Base-by-base conservation (phyloP, 2,888 invertebrate genomes). In the Calliscelio sp. region DNA sequence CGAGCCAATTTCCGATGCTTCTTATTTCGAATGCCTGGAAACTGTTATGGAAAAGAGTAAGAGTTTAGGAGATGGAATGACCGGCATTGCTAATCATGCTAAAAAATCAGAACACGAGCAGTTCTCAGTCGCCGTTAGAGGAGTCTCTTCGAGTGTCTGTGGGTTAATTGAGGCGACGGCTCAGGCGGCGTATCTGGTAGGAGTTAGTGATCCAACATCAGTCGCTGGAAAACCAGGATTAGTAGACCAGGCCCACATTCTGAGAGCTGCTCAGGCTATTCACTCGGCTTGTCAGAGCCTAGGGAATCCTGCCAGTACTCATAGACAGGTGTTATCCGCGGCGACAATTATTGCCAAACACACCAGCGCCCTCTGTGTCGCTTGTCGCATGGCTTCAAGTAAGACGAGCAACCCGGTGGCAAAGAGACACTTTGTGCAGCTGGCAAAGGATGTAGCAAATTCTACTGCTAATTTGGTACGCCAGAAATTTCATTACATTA, bases 391-490 rank as follows among this genome's bases (percentile, higher is more conserved):
- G 68, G 99, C 99, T 0, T 98, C 98, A 32, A 97, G 97, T 85
- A 97, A 97, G 91, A 98, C 98, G 0, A 95, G 95, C 78, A 98
- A 98, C 93, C 97, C 98, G 0, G 97, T 97, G 3, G 98, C 98
- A 74, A 99, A 99, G 94, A 94, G 98, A 35, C 99, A 99, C 93
- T 99, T 99, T 93, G 99, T 99, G 71, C 98, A 99, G 92, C 97
- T 98, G 86, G 99, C 99, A 71, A 98, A 99, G 93, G 98, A 99
- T 90, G 98, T 99, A 1, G 99, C 99, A 63, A 98, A 98, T 93
- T 97, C 97, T 18, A 99, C 99, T 0, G 97, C 99, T 0, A 96
- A 96, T 85, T 95, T 99, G 20, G 99, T 85, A 73, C n/a, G n/a
- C n/a, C n/a, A n/a, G n/a, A n/a, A n/a, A n/a, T n/a, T n/a, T n/a